These are phyloP conservation scores for Menidia beryllina DNA, from an alignment of 2,113 vertebrate species.

Conservation along the genomic window DNA sequence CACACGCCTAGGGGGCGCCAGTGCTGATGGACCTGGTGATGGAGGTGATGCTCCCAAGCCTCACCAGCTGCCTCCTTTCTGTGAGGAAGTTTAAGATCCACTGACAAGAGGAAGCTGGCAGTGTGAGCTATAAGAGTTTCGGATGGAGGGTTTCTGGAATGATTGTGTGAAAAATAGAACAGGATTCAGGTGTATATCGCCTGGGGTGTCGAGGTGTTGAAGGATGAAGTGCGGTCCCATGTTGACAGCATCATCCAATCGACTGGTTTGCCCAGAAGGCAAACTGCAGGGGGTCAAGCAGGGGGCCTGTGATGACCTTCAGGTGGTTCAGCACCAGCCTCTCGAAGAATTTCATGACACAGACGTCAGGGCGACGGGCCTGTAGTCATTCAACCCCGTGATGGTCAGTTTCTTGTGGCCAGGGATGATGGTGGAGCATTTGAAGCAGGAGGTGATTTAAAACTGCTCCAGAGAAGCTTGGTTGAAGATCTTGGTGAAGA, in stretches of 20 bases:
- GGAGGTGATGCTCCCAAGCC: neutral
- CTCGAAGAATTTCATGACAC: neutral
- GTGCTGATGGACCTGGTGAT: neutral
- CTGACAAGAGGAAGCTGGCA: neutral
- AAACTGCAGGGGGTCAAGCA: neutral
- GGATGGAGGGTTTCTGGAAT: neutral
- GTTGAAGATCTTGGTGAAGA: too few species aligned
- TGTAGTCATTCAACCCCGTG: neutral
- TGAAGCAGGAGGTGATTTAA: neutral
- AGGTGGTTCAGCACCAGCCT: neutral
- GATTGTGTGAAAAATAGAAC: neutral
- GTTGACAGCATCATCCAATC: neutral
- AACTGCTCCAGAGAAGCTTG: neutral
- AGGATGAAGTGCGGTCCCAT: too few species aligned
- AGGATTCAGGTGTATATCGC: neutral
- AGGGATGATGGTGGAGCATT: neutral
- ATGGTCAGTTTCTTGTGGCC: neutral
- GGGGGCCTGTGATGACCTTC: neutral
- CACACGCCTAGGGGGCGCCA: neutral
- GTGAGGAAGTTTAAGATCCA: too few species aligned
- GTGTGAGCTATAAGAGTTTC: neutral
- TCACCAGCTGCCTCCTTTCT: neutral
- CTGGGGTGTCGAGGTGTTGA: neutral
- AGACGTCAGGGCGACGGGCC: neutral
- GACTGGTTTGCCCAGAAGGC: neutral